phyloP scores from a whole-genome alignment of 2,888 invertebrate species.

The Synergus gifuensis region DNA sequence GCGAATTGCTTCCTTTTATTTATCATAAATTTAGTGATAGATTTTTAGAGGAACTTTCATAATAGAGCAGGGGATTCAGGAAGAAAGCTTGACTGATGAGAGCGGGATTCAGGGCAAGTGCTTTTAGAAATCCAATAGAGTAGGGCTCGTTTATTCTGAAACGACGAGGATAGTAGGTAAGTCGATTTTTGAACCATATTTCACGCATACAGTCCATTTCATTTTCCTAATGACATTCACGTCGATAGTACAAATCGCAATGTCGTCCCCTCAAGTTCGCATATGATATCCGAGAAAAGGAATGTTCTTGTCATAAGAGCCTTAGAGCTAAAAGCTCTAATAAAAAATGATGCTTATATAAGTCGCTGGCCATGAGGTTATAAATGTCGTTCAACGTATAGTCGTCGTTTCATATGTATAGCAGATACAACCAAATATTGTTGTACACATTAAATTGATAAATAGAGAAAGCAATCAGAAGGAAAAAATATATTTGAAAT shows the following conservation, averaged over 20 bases:
- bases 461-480: no score
- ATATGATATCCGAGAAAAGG: no score
- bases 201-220: neutral
- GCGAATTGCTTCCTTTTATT: neutral
- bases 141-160: slow-evolving; percentile 11
- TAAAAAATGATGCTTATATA: no score
- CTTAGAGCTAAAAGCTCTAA: no score
- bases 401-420: no score
- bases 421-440: no score
- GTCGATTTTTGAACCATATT: slow-evolving; percentile 3
- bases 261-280: neutral
- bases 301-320: no score
- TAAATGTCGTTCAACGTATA: no score
- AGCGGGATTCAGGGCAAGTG: slow-evolving; percentile 7
- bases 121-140: slow-evolving; percentile 23
- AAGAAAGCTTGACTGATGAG: slow-evolving; percentile 28
- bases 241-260: neutral
- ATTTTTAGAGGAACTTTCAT: neutral
- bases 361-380: no score
- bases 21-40: neutral
- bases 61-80: slow-evolving; percentile 5
- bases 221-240: neutral
- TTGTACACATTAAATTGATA: no score
- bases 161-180: neutral
- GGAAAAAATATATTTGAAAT: no score